A percentile compares a stretch with the other conserved stretches of the same genome.
These are phyloP conservation scores for Phylloscopus whistleri DNA, from an alignment of 2,113 vertebrate genomes.

Conservation along the genomic window DNA sequence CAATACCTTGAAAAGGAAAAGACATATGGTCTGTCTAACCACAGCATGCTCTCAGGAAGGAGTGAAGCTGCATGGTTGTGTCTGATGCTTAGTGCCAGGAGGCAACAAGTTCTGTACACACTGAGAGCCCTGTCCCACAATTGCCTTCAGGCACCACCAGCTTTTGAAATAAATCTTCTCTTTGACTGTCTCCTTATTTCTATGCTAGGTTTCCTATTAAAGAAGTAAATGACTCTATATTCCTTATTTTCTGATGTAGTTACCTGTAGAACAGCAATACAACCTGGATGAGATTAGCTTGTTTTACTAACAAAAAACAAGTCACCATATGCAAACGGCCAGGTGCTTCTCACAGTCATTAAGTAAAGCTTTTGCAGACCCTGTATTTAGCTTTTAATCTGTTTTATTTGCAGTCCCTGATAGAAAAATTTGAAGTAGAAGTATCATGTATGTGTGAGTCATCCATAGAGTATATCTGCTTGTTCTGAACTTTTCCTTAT, in stretches of 20 bases:
- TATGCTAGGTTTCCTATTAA: not conserved
- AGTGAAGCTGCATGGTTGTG: fast-evolving
- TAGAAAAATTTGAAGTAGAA: not conserved
- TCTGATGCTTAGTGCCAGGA: not conserved
- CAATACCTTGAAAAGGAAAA: not conserved
- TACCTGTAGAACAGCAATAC: not conserved
- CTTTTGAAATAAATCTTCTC: not conserved
- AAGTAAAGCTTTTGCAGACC: not conserved
- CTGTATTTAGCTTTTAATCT: not conserved
- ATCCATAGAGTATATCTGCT: not conserved
- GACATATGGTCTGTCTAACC: fast-evolving
- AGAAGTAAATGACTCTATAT: not conserved
- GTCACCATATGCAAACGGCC: not conserved
- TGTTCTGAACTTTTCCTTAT: not conserved
- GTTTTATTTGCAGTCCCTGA: not conserved
- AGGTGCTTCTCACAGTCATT: not conserved
- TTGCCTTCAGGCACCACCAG: not conserved
- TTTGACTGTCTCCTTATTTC: not conserved
- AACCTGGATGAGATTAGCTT: not conserved
- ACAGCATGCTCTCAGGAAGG: not conserved
- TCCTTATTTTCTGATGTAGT: not conserved
- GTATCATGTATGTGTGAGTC: not conserved
- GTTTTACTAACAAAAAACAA: not conserved
- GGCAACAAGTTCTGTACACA: not conserved
- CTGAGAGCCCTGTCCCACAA: not conserved